These are phyloP conservation scores for Agonopterix alstromeriana DNA, from an alignment of 2,888 invertebrate species.

Conservation along the genomic window DNA sequence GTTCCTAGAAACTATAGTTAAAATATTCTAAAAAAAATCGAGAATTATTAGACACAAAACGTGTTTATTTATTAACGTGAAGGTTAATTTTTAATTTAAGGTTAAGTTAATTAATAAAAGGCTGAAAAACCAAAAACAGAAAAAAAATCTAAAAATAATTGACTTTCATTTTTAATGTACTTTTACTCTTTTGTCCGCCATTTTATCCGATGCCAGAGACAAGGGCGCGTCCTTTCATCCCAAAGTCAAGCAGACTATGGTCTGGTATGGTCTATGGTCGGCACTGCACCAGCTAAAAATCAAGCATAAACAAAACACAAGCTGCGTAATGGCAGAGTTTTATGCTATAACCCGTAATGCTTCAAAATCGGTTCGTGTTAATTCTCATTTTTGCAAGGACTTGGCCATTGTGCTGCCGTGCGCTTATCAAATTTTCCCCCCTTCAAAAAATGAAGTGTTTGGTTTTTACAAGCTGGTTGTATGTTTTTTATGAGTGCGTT, in stretches of 20 bases:
- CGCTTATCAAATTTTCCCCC: too few species aligned
- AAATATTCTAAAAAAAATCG: too few species aligned
- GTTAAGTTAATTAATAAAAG: constrained; percentile 25
- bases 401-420: too few species aligned
- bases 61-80: too few species aligned
- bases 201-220: constrained; percentile 14
- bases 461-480: too few species aligned
- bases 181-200: constrained; percentile 19
- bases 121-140: constrained; percentile 4
- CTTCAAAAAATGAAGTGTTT: too few species aligned
- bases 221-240: constrained; percentile 9
- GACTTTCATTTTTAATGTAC: constrained; percentile 32
- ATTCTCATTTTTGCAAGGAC: too few species aligned
- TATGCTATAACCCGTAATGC: constrained; percentile 4
- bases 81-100: too few species aligned
- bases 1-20: too few species aligned
- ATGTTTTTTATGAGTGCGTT: too few species aligned
- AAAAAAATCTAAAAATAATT: constrained; percentile 16
- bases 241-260: constrained; percentile 8
- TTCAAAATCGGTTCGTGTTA: too few species aligned
- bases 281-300: constrained; percentile 38
- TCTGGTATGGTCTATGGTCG: constrained; percentile 23
- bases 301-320: constrained; percentile 51
- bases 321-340: constrained; percentile 41
- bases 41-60: too few species aligned